Base-by-base conservation (phyloP, 1,140 invertebrate genomes). In the Theocolax elegans region DNA sequence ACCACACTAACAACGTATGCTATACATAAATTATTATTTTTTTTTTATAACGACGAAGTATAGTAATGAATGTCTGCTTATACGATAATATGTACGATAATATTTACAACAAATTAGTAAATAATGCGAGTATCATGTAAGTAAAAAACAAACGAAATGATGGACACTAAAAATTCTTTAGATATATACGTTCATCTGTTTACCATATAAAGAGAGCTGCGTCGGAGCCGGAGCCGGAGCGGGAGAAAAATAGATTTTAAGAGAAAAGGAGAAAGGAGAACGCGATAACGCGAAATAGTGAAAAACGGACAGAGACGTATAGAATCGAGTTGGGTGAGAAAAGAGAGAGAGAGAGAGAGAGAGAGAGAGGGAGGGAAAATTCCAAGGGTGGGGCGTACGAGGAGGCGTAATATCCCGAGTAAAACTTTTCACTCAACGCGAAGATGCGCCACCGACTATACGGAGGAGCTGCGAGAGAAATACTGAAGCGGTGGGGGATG, bases 401-500 rank as follows among this genome's bases (percentile, higher is more conserved):
- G 74, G 78, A 80, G 79, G 73, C 76, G 81, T 84, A 85, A 84
- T 85, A 84, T 84, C 81, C 81, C 78, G 75, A 84, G 81, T 83
- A 85, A 82, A 85, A 84, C 81, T 84, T 85, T 85, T 84, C 82
- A 84, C 81, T 84, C 82, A 84, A 83, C 81, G 80, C 79, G 80
- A 79, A 79, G 80, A 83, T 74, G 54, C 31, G 70, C 44, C 73
- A 72, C 68, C 72, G 77, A 69, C 71, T 70, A 64, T 35, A 64
- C 21, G 48, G 58, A 68, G 62, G 44, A 62, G 27, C 58, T 46
- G 9, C 27, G 29, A 19, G 31, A 44, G 3, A 62, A 23, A 53
- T 21, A 35, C n/a, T n/a, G n/a, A n/a, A n/a, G 29, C 27, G 46
- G 40, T 58, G 46, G 40, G 48, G 35, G 59, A 58, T 15, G 29